Evolutionary conservation across 2,113 vertebrate genomes (phyloP).

Genomic region (Perca fluviatilis): DNA sequence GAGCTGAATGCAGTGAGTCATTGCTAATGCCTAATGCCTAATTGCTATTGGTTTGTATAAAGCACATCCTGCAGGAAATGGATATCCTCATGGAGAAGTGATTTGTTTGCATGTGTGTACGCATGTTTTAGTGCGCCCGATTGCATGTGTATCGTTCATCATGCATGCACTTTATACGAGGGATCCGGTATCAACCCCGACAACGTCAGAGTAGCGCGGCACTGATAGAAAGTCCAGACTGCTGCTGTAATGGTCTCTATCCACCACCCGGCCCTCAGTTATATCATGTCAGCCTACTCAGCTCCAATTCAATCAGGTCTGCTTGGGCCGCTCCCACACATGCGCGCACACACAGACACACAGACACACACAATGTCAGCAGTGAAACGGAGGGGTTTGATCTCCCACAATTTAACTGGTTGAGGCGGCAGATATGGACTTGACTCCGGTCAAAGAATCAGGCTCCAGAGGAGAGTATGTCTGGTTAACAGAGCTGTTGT

Average conservation of each 20-base stretch:
- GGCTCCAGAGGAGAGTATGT: no score
- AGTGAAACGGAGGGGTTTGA: no score
- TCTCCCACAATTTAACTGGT: no score
- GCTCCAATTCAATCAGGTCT: conserved; percentile 64
- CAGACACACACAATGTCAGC: conserved; percentile 1
- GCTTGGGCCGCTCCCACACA: conserved; percentile 31
- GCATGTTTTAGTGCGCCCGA: neutral
- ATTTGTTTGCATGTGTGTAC: conserved; percentile 38
- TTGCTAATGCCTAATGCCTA: conserved; percentile 31
- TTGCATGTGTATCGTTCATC: conserved; percentile 10
- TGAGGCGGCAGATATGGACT: no score
- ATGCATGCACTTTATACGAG: conserved; percentile 8
- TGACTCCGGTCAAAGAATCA: no score
- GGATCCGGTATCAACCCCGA: conserved; percentile 23
- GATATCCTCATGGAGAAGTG: conserved; percentile 42
- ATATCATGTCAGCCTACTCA: conserved; percentile 57
- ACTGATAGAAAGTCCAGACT: conserved; percentile 65
- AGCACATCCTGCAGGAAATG: conserved; percentile 68
- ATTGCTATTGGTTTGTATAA: conserved; percentile 14
- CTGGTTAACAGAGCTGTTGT: no score
- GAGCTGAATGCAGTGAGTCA: conserved; percentile 21
- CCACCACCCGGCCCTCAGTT: conserved; percentile 49
- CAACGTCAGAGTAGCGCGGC: conserved; percentile 35
- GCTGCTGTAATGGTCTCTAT: conserved; percentile 51
- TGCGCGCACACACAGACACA: conserved; percentile 16